Conservation (phyloP, 2,113 vertebrate genomes). For the Lagopus muta region DNA sequence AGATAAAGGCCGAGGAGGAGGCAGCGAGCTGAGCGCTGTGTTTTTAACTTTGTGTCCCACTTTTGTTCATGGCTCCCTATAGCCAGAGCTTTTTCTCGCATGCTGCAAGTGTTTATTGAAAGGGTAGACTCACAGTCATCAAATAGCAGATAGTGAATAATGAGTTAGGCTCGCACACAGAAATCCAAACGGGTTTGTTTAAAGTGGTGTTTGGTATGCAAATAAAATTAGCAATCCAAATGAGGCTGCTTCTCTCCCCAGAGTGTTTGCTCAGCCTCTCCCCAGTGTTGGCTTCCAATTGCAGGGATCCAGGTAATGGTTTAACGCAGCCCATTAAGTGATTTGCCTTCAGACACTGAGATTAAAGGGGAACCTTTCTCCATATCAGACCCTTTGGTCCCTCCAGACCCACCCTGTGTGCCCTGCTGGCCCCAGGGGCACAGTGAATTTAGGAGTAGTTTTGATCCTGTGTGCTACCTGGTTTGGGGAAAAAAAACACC, state of each 20-base stretch:
- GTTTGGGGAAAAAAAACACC: too few relatives aligned
- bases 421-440: not conserved
- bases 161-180: not conserved
- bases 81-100: not conserved
- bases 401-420: not conserved
- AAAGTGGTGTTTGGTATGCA: conserved; percentile 14
- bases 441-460: not conserved
- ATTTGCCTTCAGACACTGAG: not conserved
- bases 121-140: not conserved
- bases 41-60: not conserved
- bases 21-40: not conserved
- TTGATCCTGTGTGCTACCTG: not conserved
- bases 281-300: not conserved
- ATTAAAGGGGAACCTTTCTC: not conserved
- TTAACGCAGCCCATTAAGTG: not conserved
- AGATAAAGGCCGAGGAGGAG: not conserved
- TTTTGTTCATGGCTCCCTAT: not conserved
- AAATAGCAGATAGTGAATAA: not conserved
- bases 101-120: not conserved
- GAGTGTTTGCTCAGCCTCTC: conserved; percentile 19
- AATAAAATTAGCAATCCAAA: conserved; percentile 39
- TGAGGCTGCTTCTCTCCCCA: not conserved
- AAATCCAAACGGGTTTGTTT: not conserved
- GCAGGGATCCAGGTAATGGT: not conserved
- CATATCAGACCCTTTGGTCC: too few relatives aligned